Evolutionary conservation across 2,113 vertebrate species (phyloP).

Genomic region (Ceyx cyanopectus): DNA sequence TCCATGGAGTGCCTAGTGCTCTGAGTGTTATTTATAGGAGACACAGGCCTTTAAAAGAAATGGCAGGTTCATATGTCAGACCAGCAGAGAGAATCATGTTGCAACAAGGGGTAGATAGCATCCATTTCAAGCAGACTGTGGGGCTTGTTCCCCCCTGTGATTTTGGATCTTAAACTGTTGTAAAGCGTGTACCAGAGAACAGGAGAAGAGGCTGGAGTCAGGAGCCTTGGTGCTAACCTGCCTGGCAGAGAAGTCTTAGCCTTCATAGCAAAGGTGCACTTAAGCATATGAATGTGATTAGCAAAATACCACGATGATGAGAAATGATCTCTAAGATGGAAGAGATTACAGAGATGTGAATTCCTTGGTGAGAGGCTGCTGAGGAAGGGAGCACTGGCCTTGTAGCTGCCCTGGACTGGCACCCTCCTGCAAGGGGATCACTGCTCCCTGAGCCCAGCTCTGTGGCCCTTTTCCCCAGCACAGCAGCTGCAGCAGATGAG

Average conservation of each 20-base stretch:
- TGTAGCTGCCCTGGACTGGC: background rate
- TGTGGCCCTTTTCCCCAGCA: background rate
- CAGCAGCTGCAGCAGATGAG: constrained; percentile 30
- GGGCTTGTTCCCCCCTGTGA: background rate
- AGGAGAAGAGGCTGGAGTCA: background rate
- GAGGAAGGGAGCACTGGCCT: background rate
- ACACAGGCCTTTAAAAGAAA: constrained; percentile 7
- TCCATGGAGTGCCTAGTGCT: background rate
- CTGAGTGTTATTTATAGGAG: constrained; percentile 40
- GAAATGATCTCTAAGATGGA: background rate
- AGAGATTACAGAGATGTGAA: background rate
- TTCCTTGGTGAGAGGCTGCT: background rate
- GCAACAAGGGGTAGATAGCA: background rate
- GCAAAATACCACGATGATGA: background rate
- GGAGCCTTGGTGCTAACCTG: background rate
- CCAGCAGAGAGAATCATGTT: constrained; percentile 19
- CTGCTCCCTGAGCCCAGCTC: background rate
- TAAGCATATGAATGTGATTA: background rate
- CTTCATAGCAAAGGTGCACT: background rate
- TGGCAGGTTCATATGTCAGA: constrained; percentile 40
- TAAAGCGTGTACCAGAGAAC: background rate
- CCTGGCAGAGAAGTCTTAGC: background rate
- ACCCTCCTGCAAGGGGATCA: too few species aligned
- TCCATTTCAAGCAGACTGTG: background rate
- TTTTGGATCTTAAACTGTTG: background rate